These are phyloP conservation scores for Sterrhoptilus dennistouni DNA, from an alignment of 2,113 vertebrate genomes.

Conservation along the genomic window DNA sequence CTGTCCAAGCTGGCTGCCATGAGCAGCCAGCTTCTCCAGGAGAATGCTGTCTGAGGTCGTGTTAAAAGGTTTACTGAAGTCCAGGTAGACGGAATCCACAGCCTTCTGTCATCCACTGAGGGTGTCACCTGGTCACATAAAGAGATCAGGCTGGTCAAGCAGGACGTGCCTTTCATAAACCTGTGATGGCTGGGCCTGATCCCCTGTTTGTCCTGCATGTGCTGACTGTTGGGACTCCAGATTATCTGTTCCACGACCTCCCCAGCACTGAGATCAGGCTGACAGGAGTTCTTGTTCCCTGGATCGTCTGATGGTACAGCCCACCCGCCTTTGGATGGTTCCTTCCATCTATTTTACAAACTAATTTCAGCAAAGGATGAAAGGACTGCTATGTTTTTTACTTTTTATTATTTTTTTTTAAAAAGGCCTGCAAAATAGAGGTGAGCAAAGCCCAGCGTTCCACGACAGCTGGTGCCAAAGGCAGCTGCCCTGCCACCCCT, in stretches of 20 bases:
- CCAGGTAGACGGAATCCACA: accelerated
- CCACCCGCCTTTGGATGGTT: background rate
- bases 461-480: background rate
- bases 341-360: background rate
- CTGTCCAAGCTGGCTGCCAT: background rate
- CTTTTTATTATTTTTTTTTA: too few species aligned
- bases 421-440: background rate
- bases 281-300: background rate
- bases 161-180: background rate
- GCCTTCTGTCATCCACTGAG: background rate
- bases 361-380: background rate
- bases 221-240: too few species aligned
- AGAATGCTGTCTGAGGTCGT: background rate
- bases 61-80: background rate
- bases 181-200: background rate
- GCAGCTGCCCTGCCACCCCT: background rate
- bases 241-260: background rate
- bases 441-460: accelerated
- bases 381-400: too few species aligned
- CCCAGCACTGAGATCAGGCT: background rate
- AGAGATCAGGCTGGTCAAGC: background rate
- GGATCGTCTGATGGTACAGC: background rate
- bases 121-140: background rate
- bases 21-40: background rate
- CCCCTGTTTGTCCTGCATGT: background rate